Percentiles rank a stretch among this genome's conserved stretches.
Evolutionary conservation across 2,113 vertebrate species (phyloP).

Genomic region (Pituophis catenifer): DNA sequence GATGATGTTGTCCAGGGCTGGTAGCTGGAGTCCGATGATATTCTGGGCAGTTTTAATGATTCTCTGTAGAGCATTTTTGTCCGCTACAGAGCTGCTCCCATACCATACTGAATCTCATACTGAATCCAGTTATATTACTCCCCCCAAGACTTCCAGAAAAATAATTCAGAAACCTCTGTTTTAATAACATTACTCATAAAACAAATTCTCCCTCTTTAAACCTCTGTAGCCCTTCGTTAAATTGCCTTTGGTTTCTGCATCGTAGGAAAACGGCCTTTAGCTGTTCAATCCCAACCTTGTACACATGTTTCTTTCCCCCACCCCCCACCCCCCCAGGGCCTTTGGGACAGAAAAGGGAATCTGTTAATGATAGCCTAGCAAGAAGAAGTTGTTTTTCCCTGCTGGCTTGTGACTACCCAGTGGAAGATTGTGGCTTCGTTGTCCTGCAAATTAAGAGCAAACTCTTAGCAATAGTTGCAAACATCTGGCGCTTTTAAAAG

Average conservation of each 20-base stretch:
- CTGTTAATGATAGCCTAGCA: constrained; percentile 6
- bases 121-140: too few relatives aligned
- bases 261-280: background rate
- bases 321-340: background rate
- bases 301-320: background rate
- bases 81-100: too few relatives aligned
- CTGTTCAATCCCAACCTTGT: background rate
- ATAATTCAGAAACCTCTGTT: background rate
- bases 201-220: background rate
- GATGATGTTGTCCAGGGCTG: too few relatives aligned
- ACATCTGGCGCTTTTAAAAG: background rate
- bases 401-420: background rate
- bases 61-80: too few relatives aligned
- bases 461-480: background rate
- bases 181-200: background rate
- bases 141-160: background rate
- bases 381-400: background rate
- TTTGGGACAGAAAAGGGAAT: background rate
- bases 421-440: background rate
- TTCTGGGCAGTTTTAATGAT: too few relatives aligned
- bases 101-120: too few relatives aligned
- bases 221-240: background rate
- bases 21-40: too few relatives aligned
- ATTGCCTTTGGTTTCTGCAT: background rate
- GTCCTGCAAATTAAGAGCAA: background rate